Conservation (phyloP, 2,113 vertebrate species). For the Carollia perspicillata region DNA sequence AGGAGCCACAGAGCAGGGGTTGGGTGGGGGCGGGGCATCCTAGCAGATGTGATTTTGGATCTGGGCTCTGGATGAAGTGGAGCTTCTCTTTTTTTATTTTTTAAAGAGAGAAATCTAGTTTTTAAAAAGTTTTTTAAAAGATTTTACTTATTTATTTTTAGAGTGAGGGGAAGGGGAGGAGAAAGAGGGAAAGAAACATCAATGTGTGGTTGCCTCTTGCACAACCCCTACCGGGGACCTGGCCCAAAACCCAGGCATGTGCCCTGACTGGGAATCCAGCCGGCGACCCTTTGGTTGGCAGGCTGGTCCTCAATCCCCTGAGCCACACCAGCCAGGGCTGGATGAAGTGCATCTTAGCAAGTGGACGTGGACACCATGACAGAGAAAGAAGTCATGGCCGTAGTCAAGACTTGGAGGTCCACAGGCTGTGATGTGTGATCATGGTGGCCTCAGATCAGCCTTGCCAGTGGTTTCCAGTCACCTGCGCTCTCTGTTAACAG, state of each 20-base stretch:
- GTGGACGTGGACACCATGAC: background rate
- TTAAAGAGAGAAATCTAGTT: too few species aligned
- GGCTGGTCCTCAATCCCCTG: too few species aligned
- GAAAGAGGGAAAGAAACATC: too few species aligned
- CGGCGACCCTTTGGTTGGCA: too few species aligned
- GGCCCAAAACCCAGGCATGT: too few species aligned
- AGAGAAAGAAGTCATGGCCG: background rate
- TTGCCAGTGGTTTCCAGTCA: background rate
- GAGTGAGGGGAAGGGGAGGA: too few species aligned
- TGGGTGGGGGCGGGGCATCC: background rate
- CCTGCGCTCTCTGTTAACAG: background rate
- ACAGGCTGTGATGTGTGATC: fast-evolving
- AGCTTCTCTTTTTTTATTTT: background rate
- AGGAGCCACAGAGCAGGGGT: background rate
- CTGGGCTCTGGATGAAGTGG: background rate
- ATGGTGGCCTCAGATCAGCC: background rate
- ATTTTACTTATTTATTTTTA: too few species aligned
- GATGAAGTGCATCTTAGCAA: background rate
- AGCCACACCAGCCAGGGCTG: too few species aligned
- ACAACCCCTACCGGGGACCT: too few species aligned
- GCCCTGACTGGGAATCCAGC: too few species aligned
- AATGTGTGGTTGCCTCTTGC: too few species aligned
- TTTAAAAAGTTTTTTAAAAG: too few species aligned
- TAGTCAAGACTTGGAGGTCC: background rate
- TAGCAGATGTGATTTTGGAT: background rate